phyloP scores from a whole-genome alignment of 2,797 vertebrate species.

The Paramormyrops hopkinsi region DNA sequence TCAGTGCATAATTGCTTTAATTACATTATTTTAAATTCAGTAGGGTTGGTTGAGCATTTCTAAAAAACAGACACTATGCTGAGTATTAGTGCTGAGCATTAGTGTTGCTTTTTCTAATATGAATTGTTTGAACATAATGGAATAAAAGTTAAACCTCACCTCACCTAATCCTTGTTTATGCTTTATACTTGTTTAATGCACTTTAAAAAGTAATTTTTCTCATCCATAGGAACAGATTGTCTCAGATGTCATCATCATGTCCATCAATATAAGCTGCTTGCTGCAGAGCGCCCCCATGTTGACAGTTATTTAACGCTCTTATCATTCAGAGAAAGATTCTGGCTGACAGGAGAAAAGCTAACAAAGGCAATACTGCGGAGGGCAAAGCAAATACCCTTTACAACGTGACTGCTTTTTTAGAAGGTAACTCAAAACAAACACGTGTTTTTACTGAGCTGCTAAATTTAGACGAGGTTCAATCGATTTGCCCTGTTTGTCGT shows the following conservation, averaged over 20 bases:
- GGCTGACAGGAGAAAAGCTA: background rate
- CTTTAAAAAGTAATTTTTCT: background rate
- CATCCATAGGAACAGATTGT: background rate
- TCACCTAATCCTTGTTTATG: background rate
- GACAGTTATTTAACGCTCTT: background rate
- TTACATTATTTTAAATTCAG: slow-evolving; percentile 2
- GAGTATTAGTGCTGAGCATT: background rate
- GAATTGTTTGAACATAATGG: slow-evolving; percentile 2
- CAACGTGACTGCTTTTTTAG: background rate
- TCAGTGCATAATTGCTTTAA: background rate
- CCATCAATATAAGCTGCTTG: background rate
- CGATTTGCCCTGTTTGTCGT: background rate
- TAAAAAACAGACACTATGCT: background rate
- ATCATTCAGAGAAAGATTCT: background rate
- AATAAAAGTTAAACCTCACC: background rate
- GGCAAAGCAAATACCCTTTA: background rate
- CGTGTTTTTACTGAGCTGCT: background rate
- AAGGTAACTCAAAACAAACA: background rate
- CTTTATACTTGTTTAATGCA: background rate
- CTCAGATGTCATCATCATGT: background rate
- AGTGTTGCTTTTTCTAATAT: background rate
- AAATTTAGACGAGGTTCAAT: background rate
- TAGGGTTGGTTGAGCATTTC: background rate
- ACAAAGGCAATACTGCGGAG: background rate
- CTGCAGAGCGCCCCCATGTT: background rate